Conservation (phyloP, 2,797 vertebrate species). For the Chlorospingus semifuscus region DNA sequence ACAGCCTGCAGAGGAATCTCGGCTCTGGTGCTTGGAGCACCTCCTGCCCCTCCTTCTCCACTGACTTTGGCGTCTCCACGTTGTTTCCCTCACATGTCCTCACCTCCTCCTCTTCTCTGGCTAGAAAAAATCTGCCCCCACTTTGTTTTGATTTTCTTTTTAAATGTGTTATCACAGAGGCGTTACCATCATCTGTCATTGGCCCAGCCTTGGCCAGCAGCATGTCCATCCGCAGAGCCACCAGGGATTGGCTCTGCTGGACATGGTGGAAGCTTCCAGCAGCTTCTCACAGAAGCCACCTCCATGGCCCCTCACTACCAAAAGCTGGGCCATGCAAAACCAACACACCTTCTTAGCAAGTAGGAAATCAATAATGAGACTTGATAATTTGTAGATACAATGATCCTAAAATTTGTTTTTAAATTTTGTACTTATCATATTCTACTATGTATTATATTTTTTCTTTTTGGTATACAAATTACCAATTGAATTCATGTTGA, state of each 20-base stretch:
- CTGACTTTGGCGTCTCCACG: background rate
- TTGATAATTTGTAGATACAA: background rate
- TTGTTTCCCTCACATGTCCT: background rate
- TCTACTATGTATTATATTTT: background rate
- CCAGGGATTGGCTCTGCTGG: background rate
- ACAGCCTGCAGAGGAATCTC: fast-evolving
- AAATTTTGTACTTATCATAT: background rate
- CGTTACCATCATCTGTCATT: fast-evolving
- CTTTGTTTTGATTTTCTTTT: background rate
- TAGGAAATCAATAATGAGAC: background rate
- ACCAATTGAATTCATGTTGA: background rate
- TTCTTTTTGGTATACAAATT: background rate
- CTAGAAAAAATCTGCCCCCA: background rate
- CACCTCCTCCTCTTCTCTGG: background rate
- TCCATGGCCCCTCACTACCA: fast-evolving
- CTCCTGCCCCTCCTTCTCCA: background rate
- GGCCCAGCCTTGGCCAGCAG: background rate
- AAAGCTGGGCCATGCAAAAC: background rate
- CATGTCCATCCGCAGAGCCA: background rate
- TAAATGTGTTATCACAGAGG: background rate
- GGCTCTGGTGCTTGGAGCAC: fast-evolving
- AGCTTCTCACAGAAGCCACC: background rate
- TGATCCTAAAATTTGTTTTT: background rate
- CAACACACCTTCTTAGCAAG: background rate
- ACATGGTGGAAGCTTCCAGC: background rate